Evolutionary conservation across 2,888 invertebrate species (phyloP), one percentile per base, ranked within the genome.

Genomic region (Lithosia quadra): DNA sequence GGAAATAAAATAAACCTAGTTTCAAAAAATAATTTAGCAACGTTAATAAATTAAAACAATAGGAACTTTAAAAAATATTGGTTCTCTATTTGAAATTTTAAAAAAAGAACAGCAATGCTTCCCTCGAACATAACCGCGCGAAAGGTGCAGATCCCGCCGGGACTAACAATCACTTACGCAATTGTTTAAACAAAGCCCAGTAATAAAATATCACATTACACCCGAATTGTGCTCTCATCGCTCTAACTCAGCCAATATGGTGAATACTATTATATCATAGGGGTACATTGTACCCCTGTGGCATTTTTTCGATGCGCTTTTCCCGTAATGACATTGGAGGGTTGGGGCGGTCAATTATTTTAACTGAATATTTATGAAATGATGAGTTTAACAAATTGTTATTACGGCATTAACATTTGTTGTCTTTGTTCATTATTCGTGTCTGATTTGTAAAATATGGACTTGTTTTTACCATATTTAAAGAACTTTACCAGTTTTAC

Each of bases 121-220:
- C 81, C 56, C 39, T 87, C 43, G 56, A 21, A 77, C 83, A 87
- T 81, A 80, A 61, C 36, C 53, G 75, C 80, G 57, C 77, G 80
- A 89, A 91, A 92, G 91, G 92, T 92, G 92, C 92, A 88, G 86
- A 84, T 79, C 88, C 84, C 85, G 65, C 69, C 77, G 83, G 76
- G 77, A 76, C 80, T 79, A 88, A 92, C 93, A 93, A 92, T 93
- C 93, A 93, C 94, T 94, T 91, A 92, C 92, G 92, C 94, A 94
- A 94, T 94, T 93, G 94, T 94, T 93, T 94, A 94, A 93, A 94
- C 94, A 94, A 93, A 89, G 88, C 85, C 77, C 88, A 85, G 87
- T 90, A 88, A 92, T 93, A 93, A 94, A 94, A 91, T 94, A 94
- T 94, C 94, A 78, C 75, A 86, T 94, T 94, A 90, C 94, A 68